A percentile compares a stretch with the other conserved stretches of the same genome.
phyloP scores from a whole-genome alignment of 2,888 invertebrate species.

The Autographa pulchrina region DNA sequence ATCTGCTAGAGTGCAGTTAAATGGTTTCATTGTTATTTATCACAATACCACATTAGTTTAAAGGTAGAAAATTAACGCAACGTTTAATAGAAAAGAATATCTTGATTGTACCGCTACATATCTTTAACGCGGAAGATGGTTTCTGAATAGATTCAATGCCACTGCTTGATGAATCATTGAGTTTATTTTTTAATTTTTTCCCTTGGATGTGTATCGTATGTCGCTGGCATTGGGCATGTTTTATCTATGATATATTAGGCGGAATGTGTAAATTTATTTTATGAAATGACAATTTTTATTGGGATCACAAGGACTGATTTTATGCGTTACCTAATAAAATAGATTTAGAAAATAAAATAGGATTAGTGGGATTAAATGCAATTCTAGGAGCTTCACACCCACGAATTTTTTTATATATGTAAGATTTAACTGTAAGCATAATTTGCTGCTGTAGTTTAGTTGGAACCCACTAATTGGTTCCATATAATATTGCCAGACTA shows the following conservation, averaged over 20 bases:
- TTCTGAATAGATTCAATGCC: constrained; percentile 10
- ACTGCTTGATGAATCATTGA: constrained; percentile 6
- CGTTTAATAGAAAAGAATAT: background rate
- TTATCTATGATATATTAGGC: constrained; percentile 3
- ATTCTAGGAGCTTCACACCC: background rate
- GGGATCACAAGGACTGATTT: background rate
- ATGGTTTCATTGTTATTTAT: background rate
- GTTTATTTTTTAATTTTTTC: constrained; percentile 8
- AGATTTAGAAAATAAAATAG: background rate
- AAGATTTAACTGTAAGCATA: background rate
- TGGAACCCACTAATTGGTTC: background rate
- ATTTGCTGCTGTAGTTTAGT: background rate
- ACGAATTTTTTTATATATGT: background rate
- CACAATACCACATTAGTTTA: background rate
- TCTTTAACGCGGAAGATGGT: constrained; percentile 3
- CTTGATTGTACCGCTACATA: background rate
- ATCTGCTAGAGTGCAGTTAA: constrained; percentile 1
- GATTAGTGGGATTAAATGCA: background rate
- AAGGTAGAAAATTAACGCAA: background rate
- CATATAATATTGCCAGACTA: background rate
- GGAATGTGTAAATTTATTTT: constrained; percentile 2
- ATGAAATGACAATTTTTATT: background rate
- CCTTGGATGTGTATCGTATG: constrained; percentile 5
- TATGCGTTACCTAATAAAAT: background rate
- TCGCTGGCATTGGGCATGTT: constrained; percentile 7